phyloP scores from a whole-genome alignment of 2,797 vertebrate species.

The Ceryle rudis region DNA sequence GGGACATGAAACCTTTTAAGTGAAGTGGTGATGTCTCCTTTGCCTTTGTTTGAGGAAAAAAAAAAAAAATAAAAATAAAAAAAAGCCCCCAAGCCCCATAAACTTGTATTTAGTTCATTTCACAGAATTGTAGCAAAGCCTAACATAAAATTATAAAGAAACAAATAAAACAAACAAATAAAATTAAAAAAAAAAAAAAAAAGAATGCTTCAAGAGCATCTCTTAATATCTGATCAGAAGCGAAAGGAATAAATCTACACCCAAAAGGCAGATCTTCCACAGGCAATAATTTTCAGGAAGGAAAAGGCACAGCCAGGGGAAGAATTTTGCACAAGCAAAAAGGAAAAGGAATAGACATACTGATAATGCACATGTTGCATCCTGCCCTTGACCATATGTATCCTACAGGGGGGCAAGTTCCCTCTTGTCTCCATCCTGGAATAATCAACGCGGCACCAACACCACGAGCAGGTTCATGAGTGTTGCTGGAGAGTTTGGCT shows the following conservation, averaged over 20 bases:
- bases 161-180: not conserved
- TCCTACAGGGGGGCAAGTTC: accelerated
- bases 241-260: not conserved
- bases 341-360: not conserved
- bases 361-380: not conserved
- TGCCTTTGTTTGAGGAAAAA: not conserved
- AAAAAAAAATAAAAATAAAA: not conserved
- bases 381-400: not conserved
- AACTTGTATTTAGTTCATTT: not conserved
- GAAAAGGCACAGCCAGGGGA: not conserved
- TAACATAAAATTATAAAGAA: not conserved
- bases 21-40: not conserved
- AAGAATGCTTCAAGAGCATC: not conserved
- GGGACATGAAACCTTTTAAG: not conserved
- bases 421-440: not conserved
- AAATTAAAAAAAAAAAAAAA: not conserved
- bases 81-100: not conserved
- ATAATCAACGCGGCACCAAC: not conserved
- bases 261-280: not conserved
- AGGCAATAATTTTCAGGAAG: slow-evolving; percentile 14
- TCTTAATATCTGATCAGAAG: not conserved
- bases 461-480: not conserved
- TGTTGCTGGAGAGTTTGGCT: not conserved
- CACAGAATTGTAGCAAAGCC: not conserved
- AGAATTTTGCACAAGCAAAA: not conserved